Evolutionary conservation across 2,888 invertebrate genomes (phyloP).

Genomic region (Drosophila pseudotalamancana): DNA sequence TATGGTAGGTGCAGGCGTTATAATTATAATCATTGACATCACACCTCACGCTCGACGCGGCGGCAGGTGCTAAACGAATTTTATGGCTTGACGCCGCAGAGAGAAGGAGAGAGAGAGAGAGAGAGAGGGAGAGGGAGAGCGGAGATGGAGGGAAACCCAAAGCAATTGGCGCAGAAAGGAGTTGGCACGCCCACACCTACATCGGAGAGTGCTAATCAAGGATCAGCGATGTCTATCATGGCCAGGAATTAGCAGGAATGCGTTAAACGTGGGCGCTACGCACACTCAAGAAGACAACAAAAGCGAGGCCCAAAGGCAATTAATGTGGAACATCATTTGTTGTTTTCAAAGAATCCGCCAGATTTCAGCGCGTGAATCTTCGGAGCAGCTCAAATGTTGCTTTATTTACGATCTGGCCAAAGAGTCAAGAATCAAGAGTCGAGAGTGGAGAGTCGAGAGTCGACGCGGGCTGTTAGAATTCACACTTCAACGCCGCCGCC

Average conservation of each 20-base stretch:
- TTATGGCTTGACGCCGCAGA: constrained; percentile 74
- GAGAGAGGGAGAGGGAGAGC: not conserved
- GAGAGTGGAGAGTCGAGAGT: constrained; percentile 9
- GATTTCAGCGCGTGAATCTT: constrained; percentile 66
- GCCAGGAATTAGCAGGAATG: constrained; percentile 71
- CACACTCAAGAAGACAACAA: not conserved
- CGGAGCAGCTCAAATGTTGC: constrained; percentile 49
- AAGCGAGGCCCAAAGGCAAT: constrained; percentile 41
- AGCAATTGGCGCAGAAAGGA: constrained; percentile 47
- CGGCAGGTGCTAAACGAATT: constrained; percentile 69
- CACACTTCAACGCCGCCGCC: constrained; percentile 65
- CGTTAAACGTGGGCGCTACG: constrained; percentile 69
- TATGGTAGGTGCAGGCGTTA: constrained; percentile 49
- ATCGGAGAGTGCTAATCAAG: constrained; percentile 66
- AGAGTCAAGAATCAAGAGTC: constrained; percentile 33
- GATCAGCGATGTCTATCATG: constrained; percentile 55
- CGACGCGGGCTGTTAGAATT: constrained; percentile 77
- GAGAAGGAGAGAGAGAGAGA: not conserved
- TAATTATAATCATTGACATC: constrained; percentile 73
- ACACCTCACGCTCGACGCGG: constrained; percentile 43
- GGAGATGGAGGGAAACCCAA: constrained; percentile 4
- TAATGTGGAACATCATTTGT: constrained; percentile 44
- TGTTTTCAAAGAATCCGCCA: constrained; percentile 68
- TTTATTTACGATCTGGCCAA: constrained; percentile 65
- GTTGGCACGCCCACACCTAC: constrained; percentile 41